These are phyloP conservation scores for Drosophila pseudotalamancana DNA, from an alignment of 2,888 invertebrate species.

Conservation along the genomic window DNA sequence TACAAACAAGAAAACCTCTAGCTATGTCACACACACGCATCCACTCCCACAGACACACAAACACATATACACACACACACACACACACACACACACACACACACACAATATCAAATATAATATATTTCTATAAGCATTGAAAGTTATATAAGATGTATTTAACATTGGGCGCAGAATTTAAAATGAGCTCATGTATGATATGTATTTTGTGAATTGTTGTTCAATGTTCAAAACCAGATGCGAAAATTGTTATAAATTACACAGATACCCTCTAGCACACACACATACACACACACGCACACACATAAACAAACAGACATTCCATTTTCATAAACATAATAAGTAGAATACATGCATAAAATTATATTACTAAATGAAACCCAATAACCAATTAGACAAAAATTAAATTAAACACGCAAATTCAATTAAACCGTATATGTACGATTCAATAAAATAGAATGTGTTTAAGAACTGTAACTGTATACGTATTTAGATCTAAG, in stretches of 20 bases:
- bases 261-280: slow-evolving; percentile 16
- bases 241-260: slow-evolving; percentile 48
- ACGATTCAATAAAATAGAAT: slow-evolving; percentile 43
- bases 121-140: slow-evolving; percentile 57
- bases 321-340: slow-evolving; percentile 41
- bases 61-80: not conserved
- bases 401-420: slow-evolving; percentile 32
- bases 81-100: not conserved
- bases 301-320: slow-evolving; percentile 30
- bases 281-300: slow-evolving; percentile 14
- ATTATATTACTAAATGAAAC: slow-evolving; percentile 15
- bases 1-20: slow-evolving; percentile 59
- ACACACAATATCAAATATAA: slow-evolving; percentile 39
- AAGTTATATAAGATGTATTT: slow-evolving; percentile 22
- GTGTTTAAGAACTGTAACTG: slow-evolving; percentile 70
- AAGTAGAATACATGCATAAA: slow-evolving; percentile 18
- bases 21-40: slow-evolving; percentile 38
- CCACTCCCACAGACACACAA: slow-evolving; percentile 8
- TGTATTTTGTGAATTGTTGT: slow-evolving; percentile 60
- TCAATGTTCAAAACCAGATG: slow-evolving; percentile 40
- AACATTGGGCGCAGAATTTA: slow-evolving; percentile 26
- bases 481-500: slow-evolving; percentile 71
- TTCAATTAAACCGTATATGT: slow-evolving; percentile 29
- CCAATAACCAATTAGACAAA: slow-evolving; percentile 28
- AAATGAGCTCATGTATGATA: slow-evolving; percentile 36